Conservation (phyloP, 2,113 vertebrate species). For the Paradoxurus hermaphroditus region DNA sequence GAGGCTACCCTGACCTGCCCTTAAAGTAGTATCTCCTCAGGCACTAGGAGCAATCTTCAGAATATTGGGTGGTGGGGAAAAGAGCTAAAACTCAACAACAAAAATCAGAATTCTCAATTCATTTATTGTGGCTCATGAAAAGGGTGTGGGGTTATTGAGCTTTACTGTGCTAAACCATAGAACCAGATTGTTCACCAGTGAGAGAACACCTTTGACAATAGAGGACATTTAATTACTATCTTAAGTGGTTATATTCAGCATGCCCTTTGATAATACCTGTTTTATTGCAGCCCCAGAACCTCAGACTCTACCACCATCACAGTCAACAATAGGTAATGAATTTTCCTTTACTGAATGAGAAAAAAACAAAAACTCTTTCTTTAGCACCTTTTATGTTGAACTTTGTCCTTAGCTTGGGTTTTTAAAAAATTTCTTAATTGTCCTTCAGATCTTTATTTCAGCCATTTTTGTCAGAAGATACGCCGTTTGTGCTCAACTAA, state of each 20-base stretch:
- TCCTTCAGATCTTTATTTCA: not conserved
- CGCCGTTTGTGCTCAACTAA: not conserved
- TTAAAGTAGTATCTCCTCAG: not conserved
- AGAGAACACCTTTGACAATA: not conserved
- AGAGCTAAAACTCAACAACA: not conserved
- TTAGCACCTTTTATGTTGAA: not conserved
- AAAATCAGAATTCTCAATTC: not conserved
- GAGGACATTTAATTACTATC: not conserved
- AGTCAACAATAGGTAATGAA: conserved; percentile 40
- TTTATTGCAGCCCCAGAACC: conserved; percentile 49
- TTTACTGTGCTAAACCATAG: not conserved
- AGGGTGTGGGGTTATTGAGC: not conserved
- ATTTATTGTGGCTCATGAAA: not conserved
- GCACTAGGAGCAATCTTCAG: not conserved
- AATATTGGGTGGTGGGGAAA: not conserved
- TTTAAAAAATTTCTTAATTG: not conserved
- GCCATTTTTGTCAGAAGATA: not conserved
- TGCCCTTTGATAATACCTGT: conserved; percentile 43
- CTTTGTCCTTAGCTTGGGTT: not conserved
- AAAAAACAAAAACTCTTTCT: not conserved
- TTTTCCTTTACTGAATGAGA: not conserved
- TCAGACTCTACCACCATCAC: not conserved
- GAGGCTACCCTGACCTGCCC: not conserved
- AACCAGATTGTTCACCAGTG: not conserved
- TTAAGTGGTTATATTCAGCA: conserved; percentile 31